Percentiles rank a stretch among this genome's conserved stretches.
phyloP scores from a whole-genome alignment of 2,113 vertebrate species.

The Hydrochoerus hydrochaeris region DNA sequence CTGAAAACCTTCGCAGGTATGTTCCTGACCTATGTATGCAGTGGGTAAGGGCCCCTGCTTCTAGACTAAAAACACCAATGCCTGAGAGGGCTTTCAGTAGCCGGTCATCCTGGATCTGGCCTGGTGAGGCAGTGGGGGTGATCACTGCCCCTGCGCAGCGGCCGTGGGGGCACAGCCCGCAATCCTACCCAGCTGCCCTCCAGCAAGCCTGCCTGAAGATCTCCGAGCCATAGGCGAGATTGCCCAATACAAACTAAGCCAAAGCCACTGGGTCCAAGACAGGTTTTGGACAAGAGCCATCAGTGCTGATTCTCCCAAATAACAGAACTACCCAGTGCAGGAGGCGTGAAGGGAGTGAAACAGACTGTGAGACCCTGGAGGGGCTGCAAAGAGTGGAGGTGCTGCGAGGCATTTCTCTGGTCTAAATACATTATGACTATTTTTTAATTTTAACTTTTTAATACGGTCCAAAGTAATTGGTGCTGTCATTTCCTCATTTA shows the following conservation, averaged over 20 bases:
- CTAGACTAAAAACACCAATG: background rate
- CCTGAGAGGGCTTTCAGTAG: background rate
- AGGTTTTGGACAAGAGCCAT: constrained; percentile 6
- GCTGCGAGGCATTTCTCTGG: background rate
- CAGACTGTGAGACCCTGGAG: background rate
- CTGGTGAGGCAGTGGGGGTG: background rate
- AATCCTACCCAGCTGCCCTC: background rate
- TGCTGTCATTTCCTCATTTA: background rate
- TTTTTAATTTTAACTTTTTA: constrained; percentile 12
- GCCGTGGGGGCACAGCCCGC: background rate
- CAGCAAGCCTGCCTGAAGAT: background rate
- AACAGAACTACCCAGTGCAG: background rate
- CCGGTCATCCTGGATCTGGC: background rate
- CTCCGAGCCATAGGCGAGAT: background rate
- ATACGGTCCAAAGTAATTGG: background rate
- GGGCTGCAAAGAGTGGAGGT: background rate
- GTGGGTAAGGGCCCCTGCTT: background rate
- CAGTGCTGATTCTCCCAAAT: background rate
- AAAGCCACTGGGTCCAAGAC: background rate
- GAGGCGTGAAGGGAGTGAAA: background rate
- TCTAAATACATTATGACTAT: background rate
- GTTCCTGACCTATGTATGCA: background rate
- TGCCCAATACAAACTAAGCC: background rate
- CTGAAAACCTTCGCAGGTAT: background rate
- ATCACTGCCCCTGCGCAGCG: too few relatives aligned